Conservation (phyloP, 2,113 vertebrate species). For the Gasterosteus aculeatus region DNA sequence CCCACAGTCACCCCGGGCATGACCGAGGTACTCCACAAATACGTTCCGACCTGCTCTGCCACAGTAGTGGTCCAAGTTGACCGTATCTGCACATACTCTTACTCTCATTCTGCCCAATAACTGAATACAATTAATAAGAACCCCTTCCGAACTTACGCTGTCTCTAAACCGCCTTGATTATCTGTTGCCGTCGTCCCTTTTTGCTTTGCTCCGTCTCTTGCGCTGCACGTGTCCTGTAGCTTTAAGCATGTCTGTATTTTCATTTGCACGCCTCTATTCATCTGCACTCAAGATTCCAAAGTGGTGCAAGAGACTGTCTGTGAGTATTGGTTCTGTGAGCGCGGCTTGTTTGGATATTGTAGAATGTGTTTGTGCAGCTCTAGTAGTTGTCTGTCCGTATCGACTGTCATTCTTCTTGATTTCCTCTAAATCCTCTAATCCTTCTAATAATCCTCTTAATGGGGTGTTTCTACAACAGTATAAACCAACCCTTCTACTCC, state of each 20-base stretch:
- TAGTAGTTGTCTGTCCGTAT: background rate
- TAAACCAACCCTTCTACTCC: background rate
- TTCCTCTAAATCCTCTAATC: slow-evolving; percentile 8
- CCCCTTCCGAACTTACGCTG: background rate
- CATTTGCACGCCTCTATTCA: slow-evolving; percentile 56
- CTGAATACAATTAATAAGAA: background rate
- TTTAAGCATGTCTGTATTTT: slow-evolving; percentile 67
- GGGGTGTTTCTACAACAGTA: background rate
- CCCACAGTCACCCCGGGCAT: slow-evolving; percentile 73
- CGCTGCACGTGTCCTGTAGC: slow-evolving; percentile 12
- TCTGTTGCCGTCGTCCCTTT: background rate
- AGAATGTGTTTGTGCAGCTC: slow-evolving; percentile 31
- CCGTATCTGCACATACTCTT: slow-evolving; percentile 17
- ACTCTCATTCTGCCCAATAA: slow-evolving; percentile 55
- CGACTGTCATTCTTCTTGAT: background rate
- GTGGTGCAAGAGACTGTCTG: slow-evolving; percentile 76
- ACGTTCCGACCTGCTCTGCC: background rate
- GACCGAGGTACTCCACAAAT: slow-evolving; percentile 62
- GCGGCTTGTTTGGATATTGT: slow-evolving; percentile 5
- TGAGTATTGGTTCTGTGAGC: slow-evolving; percentile 58
- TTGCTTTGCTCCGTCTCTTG: slow-evolving; percentile 3
- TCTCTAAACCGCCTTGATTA: background rate
- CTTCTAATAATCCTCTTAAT: slow-evolving; percentile 25
- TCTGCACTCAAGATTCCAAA: slow-evolving; percentile 69
- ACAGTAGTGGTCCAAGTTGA: background rate